Base-by-base conservation (phyloP, 1,140 invertebrate genomes). In the Hetaerina americana region DNA sequence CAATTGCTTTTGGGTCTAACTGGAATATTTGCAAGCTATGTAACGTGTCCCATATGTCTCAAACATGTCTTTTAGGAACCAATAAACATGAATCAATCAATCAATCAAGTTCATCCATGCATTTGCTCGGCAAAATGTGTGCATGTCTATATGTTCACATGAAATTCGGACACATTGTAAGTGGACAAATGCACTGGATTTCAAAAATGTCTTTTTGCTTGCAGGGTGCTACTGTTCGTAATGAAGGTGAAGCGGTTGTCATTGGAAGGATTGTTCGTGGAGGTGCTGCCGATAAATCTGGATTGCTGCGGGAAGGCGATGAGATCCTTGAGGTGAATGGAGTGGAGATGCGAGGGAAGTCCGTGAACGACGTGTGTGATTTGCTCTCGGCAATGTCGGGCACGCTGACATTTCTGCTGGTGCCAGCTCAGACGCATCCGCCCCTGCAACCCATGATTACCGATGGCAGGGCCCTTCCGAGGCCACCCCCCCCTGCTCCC, bases 311-410 rank as follows among this genome's bases (percentile, higher is more conserved):
- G 79, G 96, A 98, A 82, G 95, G 95, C 25, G 96, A 99, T 80
- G 96, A 98, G 83, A 94, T 99, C 27, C 84, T 98, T 5, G 96
- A 98, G 82, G 94, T 98, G 12, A 98, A 99, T 81, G 94, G 93
- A 6, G 90, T 97, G 66, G 92, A 95, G 78, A 92, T 98, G 91
- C 88, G 95, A 72, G 96, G 96, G 72, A 98, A 97, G 82, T 93
- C 93, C 73, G 94, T 99, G 73, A 96, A 98, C 83, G 95, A 98
- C 80, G 96, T 99, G 75, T 98, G 96, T 84, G 94, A 97, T 80
- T 89, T 99, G 77, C 84, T 99, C 74, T 92, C 93, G 72, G 89
- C 89, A 72, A 96, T 98, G 92, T 91, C 92, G 76, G 96, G 96
- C 69, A 95, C 93, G 26, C 84, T 98, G 28, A 94, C 92, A 18